These are phyloP conservation scores for Papilio polytes DNA, from an alignment of 1,140 invertebrate species.

Conservation along the genomic window DNA sequence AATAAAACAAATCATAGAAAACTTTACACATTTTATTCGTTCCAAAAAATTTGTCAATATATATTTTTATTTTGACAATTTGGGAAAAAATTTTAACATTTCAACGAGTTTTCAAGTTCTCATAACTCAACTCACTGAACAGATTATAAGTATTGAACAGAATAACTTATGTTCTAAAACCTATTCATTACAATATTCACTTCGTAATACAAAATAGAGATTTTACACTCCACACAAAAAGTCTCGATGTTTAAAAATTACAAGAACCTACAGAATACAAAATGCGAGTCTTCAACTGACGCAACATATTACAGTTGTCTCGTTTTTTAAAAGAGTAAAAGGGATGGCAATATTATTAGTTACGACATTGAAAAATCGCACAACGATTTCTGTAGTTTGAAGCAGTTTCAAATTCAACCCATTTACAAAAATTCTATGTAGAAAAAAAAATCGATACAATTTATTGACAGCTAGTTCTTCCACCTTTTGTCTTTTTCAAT, in stretches of 20 bases:
- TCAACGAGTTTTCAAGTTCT: conserved; percentile 51
- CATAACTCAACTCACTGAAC: conserved; percentile 48
- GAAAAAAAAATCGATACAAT: not conserved
- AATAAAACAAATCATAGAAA: conserved; percentile 45
- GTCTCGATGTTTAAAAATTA: not conserved
- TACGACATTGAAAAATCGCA: too few species aligned
- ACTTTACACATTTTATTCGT: conserved; percentile 62
- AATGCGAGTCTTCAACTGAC: not conserved
- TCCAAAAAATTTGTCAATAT: conserved; percentile 68
- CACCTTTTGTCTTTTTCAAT: not conserved
- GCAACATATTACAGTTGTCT: too few species aligned
- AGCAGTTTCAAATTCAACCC: too few species aligned
- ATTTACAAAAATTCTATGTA: too few species aligned
- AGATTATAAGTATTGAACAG: conserved; percentile 55
- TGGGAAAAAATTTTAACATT: conserved; percentile 60
- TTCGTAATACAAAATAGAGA: conserved; percentile 67
- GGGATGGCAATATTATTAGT: too few species aligned
- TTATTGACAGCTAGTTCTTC: not conserved
- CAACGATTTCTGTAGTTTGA: too few species aligned
- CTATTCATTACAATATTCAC: conserved; percentile 60
- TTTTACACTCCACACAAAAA: conserved; percentile 52
- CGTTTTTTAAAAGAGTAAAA: too few species aligned
- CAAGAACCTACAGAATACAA: not conserved
- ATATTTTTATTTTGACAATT: conserved; percentile 64
- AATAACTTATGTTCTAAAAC: conserved; percentile 44